Base-by-base conservation (phyloP, 92 coral and sea anemone genomes). In the Pocillopora meandrina region DNA sequence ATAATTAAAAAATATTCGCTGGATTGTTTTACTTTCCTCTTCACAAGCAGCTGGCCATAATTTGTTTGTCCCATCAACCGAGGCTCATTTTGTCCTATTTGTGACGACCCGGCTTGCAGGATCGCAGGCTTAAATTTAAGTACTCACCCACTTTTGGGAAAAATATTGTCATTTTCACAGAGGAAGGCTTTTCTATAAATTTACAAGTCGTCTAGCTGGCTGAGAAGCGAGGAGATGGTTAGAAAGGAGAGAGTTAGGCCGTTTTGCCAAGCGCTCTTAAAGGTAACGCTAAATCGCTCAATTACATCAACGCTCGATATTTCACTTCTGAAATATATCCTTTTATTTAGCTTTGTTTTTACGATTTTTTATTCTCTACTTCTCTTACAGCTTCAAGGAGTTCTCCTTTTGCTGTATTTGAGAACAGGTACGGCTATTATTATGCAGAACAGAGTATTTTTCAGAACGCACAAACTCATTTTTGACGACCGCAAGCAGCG, bases 1-100 rank as follows among this genome's bases (percentile, higher is more conserved):
- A 82, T 82, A 82, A 82, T 82, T 72, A 71, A 69, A 81, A 70
- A 35, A 67, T 59, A 21, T 60, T 61, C 72, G 86, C 80, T 14
- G 79, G 72, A 17, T 82, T 72, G 86, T 61, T 82, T 71, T 36
- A 33, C 80, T 21, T 57, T 33, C 17, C 75, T 59, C 80, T 82
- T 35, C 20, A 26, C 17, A 61, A 3, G 63, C 86, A 82, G 86
- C 86, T 82, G 85, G 61, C 8, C 20, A 2, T 61, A 73, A 47
- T 59, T 55, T 70, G 65, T 33, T 80, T 52, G 31, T 26, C 57
- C 75, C 66, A 56, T 67, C 66, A 33, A 80, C 56, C 82, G 36
- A 78, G 72, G 4, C 80, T 59, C 56, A 61, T 76, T 76, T 76
- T 59, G 68, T 9, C 68, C 31, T 60, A 60, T 76, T 76, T 35